phyloP scores from a whole-genome alignment of 1,140 invertebrate genomes.

The Drosophila willistoni region DNA sequence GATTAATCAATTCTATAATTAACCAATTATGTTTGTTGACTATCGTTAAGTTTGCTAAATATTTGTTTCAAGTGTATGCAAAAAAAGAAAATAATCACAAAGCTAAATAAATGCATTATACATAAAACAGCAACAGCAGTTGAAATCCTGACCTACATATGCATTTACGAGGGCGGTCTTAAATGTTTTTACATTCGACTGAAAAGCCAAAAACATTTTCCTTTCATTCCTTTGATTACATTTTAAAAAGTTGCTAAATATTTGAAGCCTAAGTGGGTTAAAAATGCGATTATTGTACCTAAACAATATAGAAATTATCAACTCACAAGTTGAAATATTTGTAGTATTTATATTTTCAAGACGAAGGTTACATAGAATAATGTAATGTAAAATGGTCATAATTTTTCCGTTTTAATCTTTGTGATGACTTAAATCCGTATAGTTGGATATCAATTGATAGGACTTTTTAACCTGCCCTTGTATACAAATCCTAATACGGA shows the following conservation, averaged over 20 bases:
- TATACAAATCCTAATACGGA: not conserved
- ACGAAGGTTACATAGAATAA: too few species aligned
- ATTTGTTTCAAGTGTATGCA: slow-evolving; percentile 60
- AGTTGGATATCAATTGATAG: not conserved
- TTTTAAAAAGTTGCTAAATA: too few species aligned
- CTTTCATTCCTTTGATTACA: too few species aligned
- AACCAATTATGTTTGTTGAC: slow-evolving; percentile 46
- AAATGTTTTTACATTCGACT: not conserved
- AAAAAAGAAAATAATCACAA: slow-evolving; percentile 55
- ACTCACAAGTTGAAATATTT: too few species aligned
- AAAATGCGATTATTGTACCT: too few species aligned
- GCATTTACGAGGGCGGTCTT: not conserved
- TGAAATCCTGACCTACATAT: slow-evolving; percentile 57
- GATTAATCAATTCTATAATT: slow-evolving; percentile 27
- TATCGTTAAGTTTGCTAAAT: slow-evolving; percentile 53
- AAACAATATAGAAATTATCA: too few species aligned
- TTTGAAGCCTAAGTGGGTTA: too few species aligned
- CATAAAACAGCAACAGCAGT: slow-evolving; percentile 24
- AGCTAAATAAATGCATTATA: slow-evolving; percentile 60
- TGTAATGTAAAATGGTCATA: too few species aligned
- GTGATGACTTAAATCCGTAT: not conserved
- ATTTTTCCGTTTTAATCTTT: not conserved
- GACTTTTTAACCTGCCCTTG: not conserved
- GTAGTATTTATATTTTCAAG: too few species aligned
- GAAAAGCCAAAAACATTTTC: too few species aligned